Base-by-base conservation (phyloP, 2,797 vertebrate species). In the Rhabdomys pumilio region DNA sequence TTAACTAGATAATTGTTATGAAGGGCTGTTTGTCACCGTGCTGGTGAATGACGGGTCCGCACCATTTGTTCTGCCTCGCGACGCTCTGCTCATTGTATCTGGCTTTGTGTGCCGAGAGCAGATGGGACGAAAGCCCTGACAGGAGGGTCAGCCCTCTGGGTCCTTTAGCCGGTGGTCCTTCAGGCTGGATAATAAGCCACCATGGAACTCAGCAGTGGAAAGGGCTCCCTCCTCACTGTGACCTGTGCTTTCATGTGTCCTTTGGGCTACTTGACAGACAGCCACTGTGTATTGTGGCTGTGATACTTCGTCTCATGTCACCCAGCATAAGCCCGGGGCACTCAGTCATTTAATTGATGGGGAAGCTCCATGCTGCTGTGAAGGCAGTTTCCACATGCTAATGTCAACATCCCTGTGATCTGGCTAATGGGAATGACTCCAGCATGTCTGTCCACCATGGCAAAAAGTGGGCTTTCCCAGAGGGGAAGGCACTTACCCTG, bases 1-100 rank as follows among this genome's bases (percentile, higher is more conserved):
- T 98, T 98, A 99, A 99, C 98, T 97, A 98, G 98, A 98, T 98
- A 98, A 98, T 98, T 98, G 98, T 97, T 94, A 96, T 79, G 97
- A 98, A 98, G 98, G 97, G 97, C 97, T 98, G 98, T 98, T 98
- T 98, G 97, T 98, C 98, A 98, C 98, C 96, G 57, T 77, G 65
- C 22, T 92, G 93, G 83, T 94, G 96, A 88, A 86, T 98, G 97
- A 98, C 95, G 96, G 96, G 95, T 98, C 96, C 91, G 6, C 38
- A 17, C 97, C 97, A 91, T 98, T 98, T 97, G 94, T 97, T 98
- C 98, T 0, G 0, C 94, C 90, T 98, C 91, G 20, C 92, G 55
- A 53, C 17, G 20, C 41, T 91, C 92, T 53, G 95, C 96, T 98
- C 95, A 63, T 15, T 87, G 93, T 90, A 41, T 95, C 96, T 90